These are phyloP conservation scores for Brachyhypopomus occidentalis DNA, from an alignment of 2,113 vertebrate genomes.

Conservation along the genomic window DNA sequence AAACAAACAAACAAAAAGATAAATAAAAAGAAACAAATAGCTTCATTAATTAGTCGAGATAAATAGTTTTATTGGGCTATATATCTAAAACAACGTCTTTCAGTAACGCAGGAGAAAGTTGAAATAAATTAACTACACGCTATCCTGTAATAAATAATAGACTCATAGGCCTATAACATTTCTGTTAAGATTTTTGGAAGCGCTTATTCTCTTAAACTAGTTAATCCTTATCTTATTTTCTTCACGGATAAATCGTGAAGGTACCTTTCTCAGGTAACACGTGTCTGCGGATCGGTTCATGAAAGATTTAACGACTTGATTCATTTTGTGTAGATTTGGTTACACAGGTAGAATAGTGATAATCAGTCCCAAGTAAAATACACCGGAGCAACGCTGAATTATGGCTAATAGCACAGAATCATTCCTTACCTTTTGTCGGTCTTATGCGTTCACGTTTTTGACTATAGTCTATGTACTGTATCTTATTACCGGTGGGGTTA, in stretches of 20 bases:
- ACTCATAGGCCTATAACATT: too few species aligned
- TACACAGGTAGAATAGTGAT: conserved; percentile 41
- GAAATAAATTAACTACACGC: too few species aligned
- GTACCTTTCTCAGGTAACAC: neutral
- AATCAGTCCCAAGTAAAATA: too few species aligned
- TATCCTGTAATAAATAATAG: too few species aligned
- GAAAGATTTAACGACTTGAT: conserved; percentile 61
- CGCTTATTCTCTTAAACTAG: neutral
- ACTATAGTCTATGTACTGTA: conserved; percentile 64
- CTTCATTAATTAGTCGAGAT: too few species aligned
- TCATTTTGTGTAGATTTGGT: conserved; percentile 54
- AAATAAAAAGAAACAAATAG: too few species aligned
- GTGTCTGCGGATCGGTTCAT: conserved; percentile 10
- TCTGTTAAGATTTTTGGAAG: neutral
- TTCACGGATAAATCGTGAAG: neutral
- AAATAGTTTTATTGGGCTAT: too few species aligned
- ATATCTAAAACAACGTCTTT: too few species aligned
- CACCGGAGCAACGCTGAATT: neutral
- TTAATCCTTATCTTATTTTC: too few species aligned
- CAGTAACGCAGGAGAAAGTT: too few species aligned
- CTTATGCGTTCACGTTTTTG: conserved; percentile 61
- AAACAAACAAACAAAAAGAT: too few species aligned
- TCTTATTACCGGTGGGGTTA: conserved; percentile 65
- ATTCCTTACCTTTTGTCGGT: conserved; percentile 26
- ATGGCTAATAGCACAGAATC: conserved; percentile 49